Conservation (phyloP, 2,797 vertebrate species). For the Lepidocolaptes lacrymiger region DNA sequence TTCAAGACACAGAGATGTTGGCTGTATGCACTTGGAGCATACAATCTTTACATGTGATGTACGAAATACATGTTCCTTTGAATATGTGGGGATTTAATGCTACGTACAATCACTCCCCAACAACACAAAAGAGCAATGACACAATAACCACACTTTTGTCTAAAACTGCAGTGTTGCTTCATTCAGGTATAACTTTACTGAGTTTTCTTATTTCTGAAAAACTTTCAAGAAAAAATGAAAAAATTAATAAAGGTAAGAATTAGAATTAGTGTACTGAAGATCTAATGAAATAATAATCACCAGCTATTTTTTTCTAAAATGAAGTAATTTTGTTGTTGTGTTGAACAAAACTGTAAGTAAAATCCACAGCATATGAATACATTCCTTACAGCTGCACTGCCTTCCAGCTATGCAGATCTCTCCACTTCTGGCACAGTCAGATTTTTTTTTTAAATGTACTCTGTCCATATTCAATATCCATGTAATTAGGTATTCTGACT, state of each 20-base stretch:
- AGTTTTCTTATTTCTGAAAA: neutral
- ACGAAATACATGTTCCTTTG: neutral
- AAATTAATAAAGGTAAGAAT: neutral
- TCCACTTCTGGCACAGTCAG: neutral
- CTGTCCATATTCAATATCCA: neutral
- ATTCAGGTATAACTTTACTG: neutral
- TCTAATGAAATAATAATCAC: neutral
- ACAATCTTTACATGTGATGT: neutral
- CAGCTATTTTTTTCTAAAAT: neutral
- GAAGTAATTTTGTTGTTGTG: neutral
- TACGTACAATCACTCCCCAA: neutral
- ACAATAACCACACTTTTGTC: neutral
- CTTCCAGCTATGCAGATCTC: neutral
- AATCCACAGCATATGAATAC: neutral
- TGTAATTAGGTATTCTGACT: slow-evolving; percentile 34
- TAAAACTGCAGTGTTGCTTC: neutral
- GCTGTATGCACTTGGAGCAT: neutral
- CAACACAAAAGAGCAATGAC: neutral
- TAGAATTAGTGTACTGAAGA: neutral
- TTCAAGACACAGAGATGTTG: neutral
- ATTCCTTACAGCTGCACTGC: neutral
- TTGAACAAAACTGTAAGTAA: neutral
- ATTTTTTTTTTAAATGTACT: neutral
- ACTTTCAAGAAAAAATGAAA: neutral
- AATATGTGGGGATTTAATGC: neutral